Evolutionary conservation across 1,140 invertebrate species (phyloP), one percentile per base, ranked within the genome.

Genomic region (Drosophila murphyi): DNA sequence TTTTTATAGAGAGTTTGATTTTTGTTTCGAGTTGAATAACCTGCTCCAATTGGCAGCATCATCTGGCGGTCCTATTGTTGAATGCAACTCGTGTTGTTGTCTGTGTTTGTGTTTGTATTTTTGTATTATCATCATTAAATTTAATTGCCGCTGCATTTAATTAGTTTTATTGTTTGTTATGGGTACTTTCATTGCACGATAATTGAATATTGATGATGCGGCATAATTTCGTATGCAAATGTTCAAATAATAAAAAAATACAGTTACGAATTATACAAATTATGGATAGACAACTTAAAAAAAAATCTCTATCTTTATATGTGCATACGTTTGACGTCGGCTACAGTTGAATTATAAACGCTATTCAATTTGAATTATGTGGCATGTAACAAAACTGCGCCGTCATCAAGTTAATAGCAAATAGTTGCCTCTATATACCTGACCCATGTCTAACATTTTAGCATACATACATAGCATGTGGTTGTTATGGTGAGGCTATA

Each of bases 331-430:
- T 52, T 43, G 28, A 34, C 34, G 47, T 8, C 31, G 60, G 37
- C 28, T 55, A 47, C 20, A 55, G 39, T 6, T 47, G 37, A 43
- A 54, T 82, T 69, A 45, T 43, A 68, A 65, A 59, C 45, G 78
- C 80, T 68, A 86, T 86, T 82, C 76, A 71, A 56, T 87, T 76
- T 82, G 55, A 86, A 76, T 87, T 87, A 86, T 81, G 71, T 48
- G 64, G 47, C 57, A 52, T 61, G 29, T 31, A 43, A 43, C 5
- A 7, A 67, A 59, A 65, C 29, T 65, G 63, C 63, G 12, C 41
- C 34, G 31, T 60, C 57, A 60, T 60, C 32, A n/a, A 32, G 6
- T 43, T 43, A 45, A 39, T 57, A 5, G 29, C 31, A 57, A 45
- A 39, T 57, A 29, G 32, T 20, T 37, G 5, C 5, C 12, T 52